These are phyloP conservation scores for Petrocephalus schoutedeni DNA, from an alignment of 2,797 vertebrate species.

Conservation along the genomic window DNA sequence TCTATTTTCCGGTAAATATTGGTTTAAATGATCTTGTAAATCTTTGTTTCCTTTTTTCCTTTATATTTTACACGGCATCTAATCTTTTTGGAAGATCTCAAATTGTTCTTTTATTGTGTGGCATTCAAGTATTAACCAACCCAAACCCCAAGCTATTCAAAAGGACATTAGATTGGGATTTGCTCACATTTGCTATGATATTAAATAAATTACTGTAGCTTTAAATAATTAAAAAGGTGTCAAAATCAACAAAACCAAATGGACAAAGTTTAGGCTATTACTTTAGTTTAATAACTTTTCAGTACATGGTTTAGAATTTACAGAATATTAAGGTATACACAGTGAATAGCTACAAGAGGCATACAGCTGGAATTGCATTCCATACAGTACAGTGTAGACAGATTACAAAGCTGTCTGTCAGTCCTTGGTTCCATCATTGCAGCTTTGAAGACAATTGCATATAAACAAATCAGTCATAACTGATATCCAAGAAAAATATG, in stretches of 20 bases:
- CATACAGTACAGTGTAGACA: constrained; percentile 44
- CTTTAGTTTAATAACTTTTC: constrained; percentile 69
- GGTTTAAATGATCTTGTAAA: too few species aligned
- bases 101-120: not conserved
- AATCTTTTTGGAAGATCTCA: not conserved
- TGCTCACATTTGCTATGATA: not conserved
- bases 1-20: too few species aligned
- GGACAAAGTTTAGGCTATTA: constrained; percentile 17
- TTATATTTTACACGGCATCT: too few species aligned
- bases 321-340: constrained; percentile 58
- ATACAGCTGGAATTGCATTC: constrained; percentile 40
- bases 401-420: constrained; percentile 45
- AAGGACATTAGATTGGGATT: not conserved
- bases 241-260: not conserved
- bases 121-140: not conserved
- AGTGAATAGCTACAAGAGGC: constrained; percentile 55
- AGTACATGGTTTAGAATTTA: constrained; percentile 63
- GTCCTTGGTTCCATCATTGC: constrained; percentile 32
- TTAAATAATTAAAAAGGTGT: not conserved
- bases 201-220: not conserved
- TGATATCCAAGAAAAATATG: constrained; percentile 43
- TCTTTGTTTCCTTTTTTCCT: too few species aligned
- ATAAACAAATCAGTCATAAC: constrained; percentile 55
- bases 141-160: not conserved
- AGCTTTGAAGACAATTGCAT: constrained; percentile 54